Evolutionary conservation across 2,113 vertebrate species (phyloP).

Genomic region (Xenopus borealis): DNA sequence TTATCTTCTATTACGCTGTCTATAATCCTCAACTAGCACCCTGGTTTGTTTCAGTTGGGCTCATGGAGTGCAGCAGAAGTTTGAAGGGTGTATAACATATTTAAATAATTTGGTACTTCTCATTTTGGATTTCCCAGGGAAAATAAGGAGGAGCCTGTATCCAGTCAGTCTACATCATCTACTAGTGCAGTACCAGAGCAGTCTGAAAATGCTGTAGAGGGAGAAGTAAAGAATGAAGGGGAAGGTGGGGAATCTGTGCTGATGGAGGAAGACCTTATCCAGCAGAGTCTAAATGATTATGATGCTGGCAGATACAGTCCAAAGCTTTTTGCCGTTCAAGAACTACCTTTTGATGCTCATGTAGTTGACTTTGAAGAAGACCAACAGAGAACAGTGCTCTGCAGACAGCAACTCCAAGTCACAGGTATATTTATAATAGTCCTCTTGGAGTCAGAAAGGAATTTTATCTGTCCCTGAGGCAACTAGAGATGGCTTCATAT

Average conservation of each 20-base stretch:
- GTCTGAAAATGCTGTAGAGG: constrained; percentile 18
- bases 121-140: constrained; percentile 43
- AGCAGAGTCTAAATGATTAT: constrained; percentile 93
- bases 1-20: too few relatives aligned
- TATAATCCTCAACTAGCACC: too few relatives aligned
- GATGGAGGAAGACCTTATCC: constrained; percentile 94
- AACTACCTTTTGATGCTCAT: constrained; percentile 88
- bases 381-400: constrained; percentile 74
- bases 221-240: constrained; percentile 47
- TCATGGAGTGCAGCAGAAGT: too few relatives aligned
- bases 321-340: constrained; percentile 72
- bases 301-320: constrained; percentile 92
- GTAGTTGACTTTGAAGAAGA: constrained; percentile 85
- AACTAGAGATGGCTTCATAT: too few relatives aligned
- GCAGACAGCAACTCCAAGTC: constrained; percentile 85
- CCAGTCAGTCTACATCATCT: constrained; percentile 47
- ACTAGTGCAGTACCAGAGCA: constrained; percentile 46
- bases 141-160: constrained; percentile 49
- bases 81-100: too few relatives aligned
- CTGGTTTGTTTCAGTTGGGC: too few relatives aligned
- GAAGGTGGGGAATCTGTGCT: constrained; percentile 80
- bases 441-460: too few relatives aligned
- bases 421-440: constrained; percentile 69
- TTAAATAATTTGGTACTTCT: neutral
- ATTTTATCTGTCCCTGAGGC: too few relatives aligned